A percentile compares a stretch with the other conserved stretches of the same genome.
Conservation (phyloP, 1,140 invertebrate genomes). For the Vanessa atalanta region DNA sequence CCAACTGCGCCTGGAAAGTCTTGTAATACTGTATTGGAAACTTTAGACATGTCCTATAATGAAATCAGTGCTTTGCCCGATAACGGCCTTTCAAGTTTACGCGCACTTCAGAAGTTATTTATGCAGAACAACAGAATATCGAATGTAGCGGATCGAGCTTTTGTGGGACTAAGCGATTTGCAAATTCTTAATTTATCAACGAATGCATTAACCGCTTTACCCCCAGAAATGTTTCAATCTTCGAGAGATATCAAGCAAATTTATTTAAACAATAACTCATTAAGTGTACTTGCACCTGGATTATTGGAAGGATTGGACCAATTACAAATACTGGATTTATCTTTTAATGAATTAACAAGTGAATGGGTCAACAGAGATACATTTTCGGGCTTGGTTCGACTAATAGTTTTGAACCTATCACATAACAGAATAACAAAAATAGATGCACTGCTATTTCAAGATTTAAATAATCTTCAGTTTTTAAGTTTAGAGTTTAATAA, state of each 20-base stretch:
- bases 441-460: conserved; percentile 87
- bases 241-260: conserved; percentile 87
- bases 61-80: conserved; percentile 86
- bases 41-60: conserved; percentile 88
- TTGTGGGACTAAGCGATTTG: conserved; percentile 85
- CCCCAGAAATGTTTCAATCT: conserved; percentile 88
- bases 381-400: conserved; percentile 86
- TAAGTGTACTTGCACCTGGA: conserved; percentile 89
- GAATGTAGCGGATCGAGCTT: conserved; percentile 87
- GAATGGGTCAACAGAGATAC: conserved; percentile 91
- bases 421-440: conserved; percentile 88
- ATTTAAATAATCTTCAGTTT: conserved; percentile 88
- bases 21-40: conserved; percentile 85
- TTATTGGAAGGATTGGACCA: conserved; percentile 89
- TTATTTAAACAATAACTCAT: conserved; percentile 90
- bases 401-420: conserved; percentile 89
- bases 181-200: conserved; percentile 88
- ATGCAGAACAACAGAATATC: conserved; percentile 89
- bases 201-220: conserved; percentile 88
- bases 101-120: conserved; percentile 84
- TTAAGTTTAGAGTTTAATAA: conserved; percentile 89
- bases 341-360: conserved; percentile 88
- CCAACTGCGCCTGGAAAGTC: conserved; percentile 81
- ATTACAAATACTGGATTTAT: conserved; percentile 89
- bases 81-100: conserved; percentile 86